Base-by-base conservation (phyloP, 2,113 vertebrate genomes). In the Danionella cerebrum region DNA sequence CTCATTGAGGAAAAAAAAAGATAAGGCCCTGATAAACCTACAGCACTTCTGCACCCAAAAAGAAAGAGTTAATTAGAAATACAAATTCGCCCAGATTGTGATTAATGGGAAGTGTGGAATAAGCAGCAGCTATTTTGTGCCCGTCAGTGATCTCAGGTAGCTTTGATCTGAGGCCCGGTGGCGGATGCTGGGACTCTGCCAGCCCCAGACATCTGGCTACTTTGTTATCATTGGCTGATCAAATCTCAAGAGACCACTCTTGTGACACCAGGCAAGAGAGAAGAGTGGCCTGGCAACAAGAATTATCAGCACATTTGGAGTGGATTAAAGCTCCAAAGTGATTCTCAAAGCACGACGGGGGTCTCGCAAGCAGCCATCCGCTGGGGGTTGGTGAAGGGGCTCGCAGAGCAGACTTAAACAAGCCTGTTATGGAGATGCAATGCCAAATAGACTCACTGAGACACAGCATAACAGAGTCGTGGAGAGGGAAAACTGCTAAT, bases 181-280 rank as follows among this genome's bases (percentile, higher is more conserved):
- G 92, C 64, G 93, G 89, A 88, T 94, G 89, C 89, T 92, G 96
- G 92, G 94, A 96, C 84, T 82, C 82, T 88, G 88, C 91, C 90
- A 92, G 91, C 93, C 85, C 90, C 88, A 97, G 96, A 98, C 96
- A 98, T 98, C 96, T 98, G 96, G 95, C 93, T 96, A 97, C 95
- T 97, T 95, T 95, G 95, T 95, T 97, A 91, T 96, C 91, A 94
- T 92, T 95, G 95, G 94, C 91, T 98, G 95, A 96, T 95, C 91
- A 82, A 85, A 72, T 96, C 96, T 93, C 94, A 50, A 69, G 94
- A 91, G 96, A 88, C 85, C 87, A 89, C 88, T 91, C 89, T 87
- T 90, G 90, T 90, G 93, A 96, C 94, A 93, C 92, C 88, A 92
- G 92, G 90, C 91, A 89, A 76, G 70, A 64, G 71, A 73, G 62